These are phyloP conservation scores for Leptopilina myrica DNA, from an alignment of 2,888 invertebrate species.

Conservation along the genomic window DNA sequence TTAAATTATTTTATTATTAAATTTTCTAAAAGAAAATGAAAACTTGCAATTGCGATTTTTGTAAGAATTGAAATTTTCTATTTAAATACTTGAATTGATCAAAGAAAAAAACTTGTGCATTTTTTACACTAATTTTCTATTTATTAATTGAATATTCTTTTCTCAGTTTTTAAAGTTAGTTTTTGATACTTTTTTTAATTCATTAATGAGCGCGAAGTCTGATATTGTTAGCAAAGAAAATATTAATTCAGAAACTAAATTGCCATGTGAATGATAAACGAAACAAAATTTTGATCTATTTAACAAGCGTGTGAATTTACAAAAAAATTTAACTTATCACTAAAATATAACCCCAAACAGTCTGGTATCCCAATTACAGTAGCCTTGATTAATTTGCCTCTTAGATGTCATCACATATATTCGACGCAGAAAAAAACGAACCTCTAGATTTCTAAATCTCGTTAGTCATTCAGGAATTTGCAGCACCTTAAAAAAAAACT, in stretches of 20 bases:
- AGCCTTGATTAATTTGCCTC: constrained; percentile 30
- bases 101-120: too few relatives aligned
- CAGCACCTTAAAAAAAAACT: background rate
- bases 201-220: too few relatives aligned
- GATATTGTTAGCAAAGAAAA: background rate
- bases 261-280: constrained; percentile 29
- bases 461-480: constrained; percentile 11
- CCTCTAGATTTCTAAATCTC: background rate
- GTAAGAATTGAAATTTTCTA: too few relatives aligned
- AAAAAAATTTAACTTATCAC: constrained; percentile 23
- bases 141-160: too few relatives aligned
- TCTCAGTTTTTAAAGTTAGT: too few relatives aligned
- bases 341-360: constrained; percentile 12
- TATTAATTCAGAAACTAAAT: background rate
- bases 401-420: background rate
- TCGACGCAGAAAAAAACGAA: constrained; percentile 7
- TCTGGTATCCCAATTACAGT: constrained; percentile 17
- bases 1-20: too few relatives aligned
- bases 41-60: too few relatives aligned
- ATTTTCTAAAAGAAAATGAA: too few relatives aligned
- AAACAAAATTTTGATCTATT: constrained; percentile 22
- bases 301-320: constrained; percentile 26
- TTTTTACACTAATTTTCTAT: too few relatives aligned
- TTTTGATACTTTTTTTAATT: too few relatives aligned
- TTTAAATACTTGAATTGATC: too few relatives aligned